Percentiles rank a stretch among this genome's conserved stretches.
phyloP scores from a whole-genome alignment of 2,797 vertebrate species.

The Smutsia gigantea region DNA sequence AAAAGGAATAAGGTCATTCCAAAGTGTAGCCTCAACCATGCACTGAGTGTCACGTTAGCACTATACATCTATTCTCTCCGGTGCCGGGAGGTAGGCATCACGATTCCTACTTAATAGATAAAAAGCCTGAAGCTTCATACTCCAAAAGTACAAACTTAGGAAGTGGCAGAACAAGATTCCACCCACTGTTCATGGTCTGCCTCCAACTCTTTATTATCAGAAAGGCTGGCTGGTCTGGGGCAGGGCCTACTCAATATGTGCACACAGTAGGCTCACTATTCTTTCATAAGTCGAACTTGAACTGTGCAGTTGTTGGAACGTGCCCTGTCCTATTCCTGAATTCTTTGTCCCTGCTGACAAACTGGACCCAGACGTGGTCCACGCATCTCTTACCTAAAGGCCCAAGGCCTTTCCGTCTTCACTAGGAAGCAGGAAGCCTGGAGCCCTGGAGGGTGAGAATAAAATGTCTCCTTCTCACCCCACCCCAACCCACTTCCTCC shows the following conservation, averaged over 20 bases:
- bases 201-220: not conserved
- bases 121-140: accelerated
- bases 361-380: not conserved
- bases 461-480: not conserved
- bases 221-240: not conserved
- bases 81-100: not conserved
- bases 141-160: not conserved
- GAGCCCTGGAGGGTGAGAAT: not conserved
- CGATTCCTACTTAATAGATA: not conserved
- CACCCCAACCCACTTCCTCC: not conserved
- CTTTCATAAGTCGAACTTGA: not conserved
- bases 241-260: too few species aligned
- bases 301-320: not conserved
- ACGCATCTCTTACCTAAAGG: not conserved
- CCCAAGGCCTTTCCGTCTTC: not conserved
- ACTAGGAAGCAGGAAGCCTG: not conserved
- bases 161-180: too few species aligned
- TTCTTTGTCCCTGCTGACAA: not conserved
- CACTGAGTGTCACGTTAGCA: accelerated
- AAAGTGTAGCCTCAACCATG: not conserved
- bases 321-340: not conserved
- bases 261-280: accelerated
- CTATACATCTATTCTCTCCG: not conserved
- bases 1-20: not conserved
- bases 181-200: not conserved